Evolutionary conservation across 2,113 vertebrate species (phyloP).

Genomic region (Ciconia boyciana): DNA sequence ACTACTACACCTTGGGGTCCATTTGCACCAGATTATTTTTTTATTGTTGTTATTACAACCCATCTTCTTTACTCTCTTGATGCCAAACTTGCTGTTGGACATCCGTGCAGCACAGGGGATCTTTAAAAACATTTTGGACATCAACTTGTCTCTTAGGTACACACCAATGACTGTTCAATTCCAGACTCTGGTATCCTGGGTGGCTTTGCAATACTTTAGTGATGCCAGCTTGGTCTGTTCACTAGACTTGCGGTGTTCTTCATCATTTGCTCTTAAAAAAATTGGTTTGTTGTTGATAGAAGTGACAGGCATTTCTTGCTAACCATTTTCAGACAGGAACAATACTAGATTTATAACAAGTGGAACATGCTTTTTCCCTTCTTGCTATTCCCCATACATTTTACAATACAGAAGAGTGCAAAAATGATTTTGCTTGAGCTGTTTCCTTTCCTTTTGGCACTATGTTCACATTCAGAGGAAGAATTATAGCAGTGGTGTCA

Average conservation of each 20-base stretch:
- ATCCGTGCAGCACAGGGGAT: constrained; percentile 40
- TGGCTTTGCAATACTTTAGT: constrained; percentile 20
- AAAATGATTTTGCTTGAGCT: constrained; percentile 8
- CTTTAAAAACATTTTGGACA: constrained; percentile 59
- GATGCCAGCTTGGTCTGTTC: background rate
- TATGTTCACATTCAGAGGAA: background rate
- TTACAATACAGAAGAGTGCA: constrained; percentile 7
- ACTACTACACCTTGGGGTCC: constrained; percentile 77
- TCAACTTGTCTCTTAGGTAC: constrained; percentile 49
- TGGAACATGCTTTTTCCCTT: background rate
- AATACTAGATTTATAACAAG: background rate
- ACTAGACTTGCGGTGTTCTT: background rate
- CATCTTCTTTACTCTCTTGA: constrained; percentile 72
- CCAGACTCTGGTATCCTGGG: constrained; percentile 25
- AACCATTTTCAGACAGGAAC: constrained; percentile 3
- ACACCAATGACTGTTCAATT: constrained; percentile 40
- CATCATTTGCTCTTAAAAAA: constrained; percentile 32
- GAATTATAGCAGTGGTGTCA: background rate
- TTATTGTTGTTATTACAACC: constrained; percentile 80
- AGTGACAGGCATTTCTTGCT: background rate
- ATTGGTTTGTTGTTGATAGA: background rate
- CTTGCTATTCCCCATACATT: background rate
- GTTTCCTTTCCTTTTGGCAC: constrained; percentile 28
- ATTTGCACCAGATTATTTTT: constrained; percentile 81
- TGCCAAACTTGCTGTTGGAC: constrained; percentile 71